These are phyloP conservation scores for Mola mola DNA, from an alignment of 2,113 vertebrate genomes.

Conservation along the genomic window DNA sequence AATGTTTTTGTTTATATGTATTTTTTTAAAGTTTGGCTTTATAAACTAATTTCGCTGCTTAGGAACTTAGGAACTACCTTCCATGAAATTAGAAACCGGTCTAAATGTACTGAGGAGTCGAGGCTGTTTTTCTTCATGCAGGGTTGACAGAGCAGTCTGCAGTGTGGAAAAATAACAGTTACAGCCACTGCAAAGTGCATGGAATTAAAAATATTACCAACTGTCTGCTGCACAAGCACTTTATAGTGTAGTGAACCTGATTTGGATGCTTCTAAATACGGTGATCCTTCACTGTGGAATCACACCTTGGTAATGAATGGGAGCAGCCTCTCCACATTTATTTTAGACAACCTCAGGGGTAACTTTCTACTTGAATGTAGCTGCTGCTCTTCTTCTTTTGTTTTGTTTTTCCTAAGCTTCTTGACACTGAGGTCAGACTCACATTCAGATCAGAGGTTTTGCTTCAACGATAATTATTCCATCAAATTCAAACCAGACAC, in stretches of 20 bases:
- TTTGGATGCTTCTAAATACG: constrained; percentile 27
- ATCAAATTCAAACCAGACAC: constrained; percentile 20
- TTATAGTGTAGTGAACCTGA: constrained; percentile 36
- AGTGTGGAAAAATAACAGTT: constrained; percentile 11
- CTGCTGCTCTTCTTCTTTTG: background rate
- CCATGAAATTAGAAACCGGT: no score
- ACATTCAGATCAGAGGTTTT: background rate
- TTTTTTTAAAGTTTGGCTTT: no score
- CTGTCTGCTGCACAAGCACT: no score
- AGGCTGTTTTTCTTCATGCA: no score
- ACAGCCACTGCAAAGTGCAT: no score
- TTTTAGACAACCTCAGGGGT: background rate
- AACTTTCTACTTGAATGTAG: background rate
- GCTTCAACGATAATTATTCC: constrained; percentile 15
- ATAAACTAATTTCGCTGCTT: no score
- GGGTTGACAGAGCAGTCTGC: no score
- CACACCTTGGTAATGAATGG: constrained; percentile 6
- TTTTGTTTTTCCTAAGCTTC: no score
- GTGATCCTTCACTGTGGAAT: constrained; percentile 8
- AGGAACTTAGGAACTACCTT: no score
- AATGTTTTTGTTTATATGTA: no score
- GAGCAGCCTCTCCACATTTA: background rate
- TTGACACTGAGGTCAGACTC: background rate
- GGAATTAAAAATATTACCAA: no score
- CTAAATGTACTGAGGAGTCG: no score